phyloP scores from a whole-genome alignment of 1,140 invertebrate genomes.

The Nymphalis io region DNA sequence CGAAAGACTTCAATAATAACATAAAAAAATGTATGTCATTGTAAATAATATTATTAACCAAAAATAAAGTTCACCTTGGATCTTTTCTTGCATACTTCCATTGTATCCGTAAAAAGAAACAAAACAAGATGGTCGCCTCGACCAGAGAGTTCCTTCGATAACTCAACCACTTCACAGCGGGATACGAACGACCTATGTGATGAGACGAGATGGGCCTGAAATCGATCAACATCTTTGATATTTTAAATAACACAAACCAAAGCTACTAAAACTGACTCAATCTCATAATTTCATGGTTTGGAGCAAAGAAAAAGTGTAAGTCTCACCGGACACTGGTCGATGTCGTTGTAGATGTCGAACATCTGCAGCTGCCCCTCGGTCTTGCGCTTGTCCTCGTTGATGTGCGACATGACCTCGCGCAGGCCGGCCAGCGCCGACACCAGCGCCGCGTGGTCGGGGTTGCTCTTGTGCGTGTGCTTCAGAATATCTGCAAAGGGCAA shows the following conservation, averaged over 20 bases:
- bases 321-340: constrained; percentile 95
- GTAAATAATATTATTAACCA: background rate
- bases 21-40: background rate
- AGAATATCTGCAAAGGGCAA: constrained; percentile 87
- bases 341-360: constrained; percentile 99
- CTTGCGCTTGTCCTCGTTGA: constrained; percentile 98
- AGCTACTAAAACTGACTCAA: too few relatives aligned
- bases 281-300: too few relatives aligned
- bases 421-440: constrained; percentile 92
- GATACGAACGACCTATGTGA: constrained; percentile 94
- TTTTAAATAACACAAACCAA: background rate
- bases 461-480: constrained; percentile 93
- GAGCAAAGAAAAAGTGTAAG: background rate
- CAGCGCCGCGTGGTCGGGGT: constrained; percentile 91
- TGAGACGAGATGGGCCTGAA: constrained; percentile 91
- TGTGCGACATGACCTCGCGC: constrained; percentile 96
- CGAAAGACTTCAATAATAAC: background rate
- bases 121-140: constrained; percentile 93
- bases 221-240: constrained; percentile 20
- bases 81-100: constrained; percentile 95
- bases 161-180: constrained; percentile 93
- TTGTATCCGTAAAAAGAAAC: constrained; percentile 95
- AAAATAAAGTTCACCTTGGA: constrained; percentile 83
- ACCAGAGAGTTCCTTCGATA: constrained; percentile 92
- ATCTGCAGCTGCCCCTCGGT: constrained; percentile 96